Evolutionary conservation across 1,140 invertebrate genomes (phyloP).

Genomic region (Diplogasteroides magnus): DNA sequence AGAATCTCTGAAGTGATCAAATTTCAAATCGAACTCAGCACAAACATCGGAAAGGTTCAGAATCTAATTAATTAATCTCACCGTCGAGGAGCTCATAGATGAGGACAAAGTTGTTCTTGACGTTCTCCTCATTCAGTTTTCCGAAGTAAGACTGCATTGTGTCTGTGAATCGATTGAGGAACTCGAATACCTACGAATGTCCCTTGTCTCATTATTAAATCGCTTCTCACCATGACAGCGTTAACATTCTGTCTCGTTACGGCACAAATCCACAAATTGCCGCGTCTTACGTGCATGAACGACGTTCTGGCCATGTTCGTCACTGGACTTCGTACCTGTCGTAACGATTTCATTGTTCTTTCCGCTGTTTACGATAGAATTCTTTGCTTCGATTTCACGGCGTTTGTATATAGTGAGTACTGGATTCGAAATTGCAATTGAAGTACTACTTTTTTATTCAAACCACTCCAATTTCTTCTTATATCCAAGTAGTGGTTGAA

Average conservation of each 20-base stretch:
- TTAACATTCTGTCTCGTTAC: conserved; percentile 99
- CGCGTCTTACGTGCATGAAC: conserved; percentile 96
- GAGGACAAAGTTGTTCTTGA: conserved; percentile 99
- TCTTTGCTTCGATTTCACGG: too few species aligned
- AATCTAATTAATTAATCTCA: conserved; percentile 56
- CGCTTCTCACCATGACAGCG: conserved; percentile 83
- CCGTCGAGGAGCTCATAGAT: conserved; percentile 98
- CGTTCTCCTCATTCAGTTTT: conserved; percentile 98
- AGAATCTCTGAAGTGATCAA: conserved; percentile 76
- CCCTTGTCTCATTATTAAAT: background rate
- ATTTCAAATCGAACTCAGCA: background rate
- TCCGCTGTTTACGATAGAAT: too few species aligned
- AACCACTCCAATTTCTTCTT: background rate
- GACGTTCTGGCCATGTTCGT: conserved; percentile 98
- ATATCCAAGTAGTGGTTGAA: background rate
- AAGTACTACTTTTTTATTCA: background rate
- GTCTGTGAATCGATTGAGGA: conserved; percentile 95
- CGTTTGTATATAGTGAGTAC: too few species aligned
- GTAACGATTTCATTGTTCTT: too few species aligned
- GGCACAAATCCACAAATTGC: conserved; percentile 97
- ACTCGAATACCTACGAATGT: conserved; percentile 57
- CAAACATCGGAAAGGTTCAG: background rate
- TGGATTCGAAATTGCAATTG: background rate
- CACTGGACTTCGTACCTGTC: conserved; percentile 84
- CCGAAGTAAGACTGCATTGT: conserved; percentile 99